Evolutionary conservation across 2,113 vertebrate species (phyloP).

Genomic region (Tychaedon coryphoeus): DNA sequence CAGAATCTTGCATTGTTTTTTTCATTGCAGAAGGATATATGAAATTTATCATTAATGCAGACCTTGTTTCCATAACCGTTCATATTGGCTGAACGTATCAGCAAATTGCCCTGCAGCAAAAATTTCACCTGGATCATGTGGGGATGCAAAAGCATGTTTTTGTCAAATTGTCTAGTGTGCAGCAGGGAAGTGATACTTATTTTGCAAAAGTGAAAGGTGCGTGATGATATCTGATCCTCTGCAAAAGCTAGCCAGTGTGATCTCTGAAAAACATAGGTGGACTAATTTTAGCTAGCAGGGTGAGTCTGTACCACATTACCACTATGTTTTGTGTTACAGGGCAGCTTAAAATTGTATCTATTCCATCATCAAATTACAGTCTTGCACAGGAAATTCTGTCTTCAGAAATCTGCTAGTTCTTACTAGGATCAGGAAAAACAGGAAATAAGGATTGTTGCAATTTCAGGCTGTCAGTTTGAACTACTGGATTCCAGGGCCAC

Average conservation of each 20-base stretch:
- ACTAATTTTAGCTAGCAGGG: background rate
- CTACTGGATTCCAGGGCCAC: background rate
- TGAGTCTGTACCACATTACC: background rate
- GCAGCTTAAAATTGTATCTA: background rate
- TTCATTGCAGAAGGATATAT: background rate
- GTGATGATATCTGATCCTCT: background rate
- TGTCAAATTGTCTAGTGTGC: background rate
- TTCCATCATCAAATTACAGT: background rate
- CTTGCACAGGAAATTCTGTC: background rate
- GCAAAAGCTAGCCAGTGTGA: background rate
- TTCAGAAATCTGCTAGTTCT: background rate
- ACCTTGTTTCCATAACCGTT: background rate
- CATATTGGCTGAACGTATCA: background rate
- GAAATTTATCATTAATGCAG: background rate
- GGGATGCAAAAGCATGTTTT: background rate
- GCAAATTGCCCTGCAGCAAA: background rate
- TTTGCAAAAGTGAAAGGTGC: background rate
- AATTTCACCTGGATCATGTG: background rate
- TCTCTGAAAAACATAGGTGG: background rate
- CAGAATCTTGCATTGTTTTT: background rate
- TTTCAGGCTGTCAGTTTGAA: background rate
- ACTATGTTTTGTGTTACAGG: background rate
- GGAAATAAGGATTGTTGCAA: background rate
- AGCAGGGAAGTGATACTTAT: background rate
- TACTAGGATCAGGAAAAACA: background rate